Base-by-base conservation (phyloP, 2,113 vertebrate species). In the Tichodroma muraria region DNA sequence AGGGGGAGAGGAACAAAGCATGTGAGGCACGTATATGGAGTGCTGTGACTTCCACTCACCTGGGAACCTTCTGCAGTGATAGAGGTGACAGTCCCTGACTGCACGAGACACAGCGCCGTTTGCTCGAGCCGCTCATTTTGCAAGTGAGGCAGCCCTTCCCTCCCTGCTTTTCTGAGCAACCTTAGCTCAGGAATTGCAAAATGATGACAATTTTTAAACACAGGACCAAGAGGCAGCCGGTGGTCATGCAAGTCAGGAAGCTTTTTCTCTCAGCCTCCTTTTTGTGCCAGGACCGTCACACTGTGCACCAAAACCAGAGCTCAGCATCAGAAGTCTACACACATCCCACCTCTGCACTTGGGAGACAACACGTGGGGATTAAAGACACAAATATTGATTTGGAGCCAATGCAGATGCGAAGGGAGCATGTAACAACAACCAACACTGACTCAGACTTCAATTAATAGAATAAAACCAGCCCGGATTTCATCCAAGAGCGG, bases 321-420 rank as follows among this genome's bases (percentile, higher is more conserved):
- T 79, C 68, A 19, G 69, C 86, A 93, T 54, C 88, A 54, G 11
- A 68, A 92, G 69, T 31, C 90, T 56, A 18, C 50, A 30, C 72
- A 44, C 88, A 89, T 83, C 71, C 49, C 71, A 77, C 88, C 80
- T 77, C 80, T 56, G 49, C 0, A 11, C 64, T 50, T 56, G 71
- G 80, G 88, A 89, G 88, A 83, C 79, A 69, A 83, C 88, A 89
- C 88, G 71, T 89, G 88, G 88, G 80, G 93, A 95, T 94, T 94
- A 95, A 90, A 92, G 88, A 53, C 7, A 24, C 83, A 94, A 86
- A 89, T 94, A 94, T 91, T 88, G 93, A 96, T 92, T 6, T 38
- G 83, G 71, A 92, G 86, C 94, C 80, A 77, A 80, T 19, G 82
- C 91, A 92, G 95, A 94, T 70, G 86, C 5, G 0, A 65, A 85